Percentiles rank a stretch among this genome's conserved stretches.
Evolutionary conservation across 2,113 vertebrate species (phyloP).

Genomic region (Prunella fulvescens): DNA sequence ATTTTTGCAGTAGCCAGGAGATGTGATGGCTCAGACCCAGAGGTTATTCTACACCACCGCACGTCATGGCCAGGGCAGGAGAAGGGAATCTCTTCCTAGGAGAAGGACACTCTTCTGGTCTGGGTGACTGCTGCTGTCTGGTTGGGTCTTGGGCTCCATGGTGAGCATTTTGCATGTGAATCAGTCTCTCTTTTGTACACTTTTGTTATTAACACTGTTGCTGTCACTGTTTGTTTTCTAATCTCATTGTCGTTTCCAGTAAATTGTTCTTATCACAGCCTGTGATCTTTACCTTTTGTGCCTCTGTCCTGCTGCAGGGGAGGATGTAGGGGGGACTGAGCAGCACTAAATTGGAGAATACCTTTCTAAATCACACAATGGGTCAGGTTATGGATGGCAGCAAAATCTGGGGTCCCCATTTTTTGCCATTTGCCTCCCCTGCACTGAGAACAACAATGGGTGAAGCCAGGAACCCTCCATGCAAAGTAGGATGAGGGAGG

Average conservation of each 20-base stretch:
- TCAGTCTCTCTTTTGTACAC: neutral
- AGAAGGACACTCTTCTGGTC: neutral
- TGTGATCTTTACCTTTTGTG: neutral
- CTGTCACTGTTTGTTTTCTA: neutral
- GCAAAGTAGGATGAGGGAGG: neutral
- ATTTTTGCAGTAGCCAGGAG: neutral
- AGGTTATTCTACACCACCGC: neutral
- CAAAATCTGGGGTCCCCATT: neutral
- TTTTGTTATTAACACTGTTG: neutral
- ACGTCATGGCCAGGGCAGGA: fast-evolving
- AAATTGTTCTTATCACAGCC: neutral
- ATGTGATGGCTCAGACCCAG: neutral
- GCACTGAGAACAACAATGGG: fast-evolving
- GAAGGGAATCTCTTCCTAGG: fast-evolving
- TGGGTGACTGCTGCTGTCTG: fast-evolving
- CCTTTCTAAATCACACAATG: neutral
- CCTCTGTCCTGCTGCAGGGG: neutral
- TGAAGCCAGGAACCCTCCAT: neutral
- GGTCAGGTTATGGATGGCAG: neutral
- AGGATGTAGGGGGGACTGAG: neutral
- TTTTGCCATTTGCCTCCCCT: neutral
- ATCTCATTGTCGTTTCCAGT: neutral
- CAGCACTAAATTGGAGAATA: neutral
- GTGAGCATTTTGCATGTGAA: neutral
- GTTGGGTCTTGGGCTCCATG: too few relatives aligned